Conservation (phyloP, 1,140 invertebrate genomes). For the Formica exsecta region DNA sequence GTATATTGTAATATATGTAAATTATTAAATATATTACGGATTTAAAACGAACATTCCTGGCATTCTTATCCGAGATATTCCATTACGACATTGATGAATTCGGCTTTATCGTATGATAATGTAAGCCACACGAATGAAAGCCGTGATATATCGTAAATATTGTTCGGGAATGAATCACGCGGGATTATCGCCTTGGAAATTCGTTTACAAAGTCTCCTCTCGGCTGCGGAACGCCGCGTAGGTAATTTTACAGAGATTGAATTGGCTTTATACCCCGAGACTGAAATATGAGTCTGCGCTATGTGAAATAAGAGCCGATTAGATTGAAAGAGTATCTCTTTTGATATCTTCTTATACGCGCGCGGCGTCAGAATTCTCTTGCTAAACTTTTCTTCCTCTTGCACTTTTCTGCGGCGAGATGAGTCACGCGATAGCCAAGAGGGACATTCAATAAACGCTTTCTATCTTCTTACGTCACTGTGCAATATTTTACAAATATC, state of each 20-base stretch:
- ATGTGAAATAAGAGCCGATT: conserved; percentile 83
- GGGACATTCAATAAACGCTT: conserved; percentile 15
- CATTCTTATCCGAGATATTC: neutral
- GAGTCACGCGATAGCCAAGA: conserved; percentile 36
- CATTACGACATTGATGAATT: conserved; percentile 53
- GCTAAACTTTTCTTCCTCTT: conserved; percentile 25
- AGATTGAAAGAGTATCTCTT: conserved; percentile 82
- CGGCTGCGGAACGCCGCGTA: conserved; percentile 65
- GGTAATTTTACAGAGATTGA: conserved; percentile 83
- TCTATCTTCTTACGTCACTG: neutral
- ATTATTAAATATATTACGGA: conserved; percentile 29
- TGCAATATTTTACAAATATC: conserved; percentile 36
- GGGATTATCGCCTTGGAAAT: conserved; percentile 80
- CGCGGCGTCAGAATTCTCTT: conserved; percentile 1
- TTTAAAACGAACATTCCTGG: neutral
- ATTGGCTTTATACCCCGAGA: conserved; percentile 79
- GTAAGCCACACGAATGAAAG: conserved; percentile 31
- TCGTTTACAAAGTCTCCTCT: conserved; percentile 75
- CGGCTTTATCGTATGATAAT: conserved; percentile 44
- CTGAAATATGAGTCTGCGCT: conserved; percentile 82
- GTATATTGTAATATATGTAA: neutral
- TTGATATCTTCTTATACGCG: conserved; percentile 81
- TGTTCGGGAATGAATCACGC: conserved; percentile 77
- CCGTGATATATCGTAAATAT: conserved; percentile 64
- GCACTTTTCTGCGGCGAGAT: conserved; percentile 23